A percentile compares a stretch with the other conserved stretches of the same genome.
These are phyloP conservation scores for Hymenochirus boettgeri DNA, from an alignment of 2,113 vertebrate genomes.

Conservation along the genomic window DNA sequence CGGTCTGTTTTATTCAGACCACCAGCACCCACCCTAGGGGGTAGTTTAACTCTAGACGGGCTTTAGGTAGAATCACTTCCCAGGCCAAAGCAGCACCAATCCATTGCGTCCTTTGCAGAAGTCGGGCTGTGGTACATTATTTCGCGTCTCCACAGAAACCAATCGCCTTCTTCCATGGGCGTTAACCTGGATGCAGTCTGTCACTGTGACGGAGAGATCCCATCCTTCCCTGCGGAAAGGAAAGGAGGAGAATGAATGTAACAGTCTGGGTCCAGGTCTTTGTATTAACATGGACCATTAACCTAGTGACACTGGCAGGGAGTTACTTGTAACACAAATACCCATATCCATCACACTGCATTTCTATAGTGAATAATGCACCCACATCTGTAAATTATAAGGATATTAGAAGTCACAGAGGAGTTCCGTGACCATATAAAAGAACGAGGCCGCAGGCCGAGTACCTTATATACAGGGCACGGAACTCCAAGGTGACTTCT, in stretches of 20 bases:
- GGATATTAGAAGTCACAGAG: background rate
- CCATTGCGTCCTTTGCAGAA: constrained; percentile 70
- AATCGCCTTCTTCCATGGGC: constrained; percentile 64
- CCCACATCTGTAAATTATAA: too few species aligned
- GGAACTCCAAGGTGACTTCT: too few species aligned
- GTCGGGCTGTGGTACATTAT: constrained; percentile 55
- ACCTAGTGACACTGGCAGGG: background rate
- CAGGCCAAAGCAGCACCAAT: constrained; percentile 70
- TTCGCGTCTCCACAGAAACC: constrained; percentile 63
- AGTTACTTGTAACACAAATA: background rate
- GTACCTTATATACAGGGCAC: too few species aligned
- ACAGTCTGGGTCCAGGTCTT: too few species aligned
- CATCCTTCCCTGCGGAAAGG: constrained; percentile 57
- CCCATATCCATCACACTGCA: too few species aligned
- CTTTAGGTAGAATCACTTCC: constrained; percentile 48
- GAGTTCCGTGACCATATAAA: background rate
- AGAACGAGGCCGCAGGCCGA: too few species aligned
- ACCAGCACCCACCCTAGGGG: too few species aligned
- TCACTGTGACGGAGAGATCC: constrained; percentile 68
- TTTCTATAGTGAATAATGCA: too few species aligned
- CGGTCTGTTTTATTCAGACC: too few species aligned
- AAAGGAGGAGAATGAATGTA: background rate
- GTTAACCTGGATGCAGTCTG: constrained; percentile 64
- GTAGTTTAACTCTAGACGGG: too few species aligned
- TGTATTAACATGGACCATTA: too few species aligned